Base-by-base conservation (phyloP, 2,888 invertebrate genomes). In the Synergus umbraculus region DNA sequence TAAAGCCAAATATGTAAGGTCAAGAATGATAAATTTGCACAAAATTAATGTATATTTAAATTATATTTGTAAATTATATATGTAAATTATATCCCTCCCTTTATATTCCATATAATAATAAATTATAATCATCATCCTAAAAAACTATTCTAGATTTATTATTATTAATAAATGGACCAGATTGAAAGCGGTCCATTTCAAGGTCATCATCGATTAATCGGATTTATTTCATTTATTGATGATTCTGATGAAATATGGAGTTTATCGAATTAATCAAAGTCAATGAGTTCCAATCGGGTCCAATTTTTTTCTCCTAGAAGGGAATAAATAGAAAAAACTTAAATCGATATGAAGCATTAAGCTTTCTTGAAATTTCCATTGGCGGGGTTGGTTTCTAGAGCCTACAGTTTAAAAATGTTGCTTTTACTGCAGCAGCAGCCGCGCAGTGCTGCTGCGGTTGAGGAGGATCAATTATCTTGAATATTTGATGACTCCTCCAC, bases 361-460 rank as follows among this genome's bases (percentile, higher is more conserved):
- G 12, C n/a, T 67, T 7, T 44, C 18, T 41, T 49, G 15, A 37
- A 37, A 49, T 73, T 54, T 73, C 15, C 49, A 1, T 54, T n/a
- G 73, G 49, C 54, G 73, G 69, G 8, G 8, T 44, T 63, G 7
- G 63, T 18, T 37, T 37, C 5, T 37, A 37, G 37, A 37, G 37
- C 0, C 58, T 63, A 10, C 7, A 43, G 37, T 60, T 64, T 65
- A 5, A 64, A 60, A 77, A n/a, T 18, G 43, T 8, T 60, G 18
- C 18, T 77, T 43, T 58, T 78, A 37, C 67, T 78, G 78, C 46
- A 37, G 49, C 67, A 29, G 64, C 54, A 63, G 73, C 49, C 54
- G 73, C 73, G 73, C 73, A 73, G 29, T 73, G 80, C 79, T 84
- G 78, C 69, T 80, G 83, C 76, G 79, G 49, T 73, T 54, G 37